phyloP scores from a whole-genome alignment of 1,140 invertebrate species.

The Platyscapa corneri region DNA sequence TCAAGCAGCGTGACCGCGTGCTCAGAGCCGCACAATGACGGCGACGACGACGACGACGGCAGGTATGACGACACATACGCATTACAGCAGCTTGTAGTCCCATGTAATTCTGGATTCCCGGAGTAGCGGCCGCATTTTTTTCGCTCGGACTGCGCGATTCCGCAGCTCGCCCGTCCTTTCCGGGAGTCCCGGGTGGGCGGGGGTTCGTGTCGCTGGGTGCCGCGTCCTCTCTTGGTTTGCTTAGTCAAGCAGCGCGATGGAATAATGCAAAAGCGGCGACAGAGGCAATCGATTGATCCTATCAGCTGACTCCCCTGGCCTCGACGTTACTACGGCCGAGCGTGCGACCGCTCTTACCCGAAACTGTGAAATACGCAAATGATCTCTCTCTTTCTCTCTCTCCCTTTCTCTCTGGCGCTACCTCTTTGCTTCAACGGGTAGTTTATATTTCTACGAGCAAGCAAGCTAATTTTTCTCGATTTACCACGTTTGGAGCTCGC shows the following conservation, averaged over 20 bases:
- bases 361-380: not conserved
- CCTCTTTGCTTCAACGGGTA: too few relatives aligned
- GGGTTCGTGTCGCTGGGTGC: too few relatives aligned
- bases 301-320: not conserved
- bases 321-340: too few relatives aligned
- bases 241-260: not conserved
- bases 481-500: too few relatives aligned
- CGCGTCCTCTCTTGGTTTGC: not conserved
- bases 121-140: not conserved
- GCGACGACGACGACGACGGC: not conserved
- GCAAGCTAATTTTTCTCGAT: too few relatives aligned
- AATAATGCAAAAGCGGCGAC: not conserved
- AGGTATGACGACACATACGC: not conserved
- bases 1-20: constrained; percentile 73
- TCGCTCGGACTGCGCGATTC: not conserved
- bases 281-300: not conserved
- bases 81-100: not conserved
- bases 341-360: too few relatives aligned
- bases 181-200: not conserved
- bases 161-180: not conserved
- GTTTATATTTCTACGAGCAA: too few relatives aligned
- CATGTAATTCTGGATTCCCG: constrained; percentile 22
- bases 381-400: not conserved
- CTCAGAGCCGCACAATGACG: constrained; percentile 32
- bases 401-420: too few relatives aligned